These are phyloP conservation scores for Xanthorhoe designata DNA, from an alignment of 2,888 invertebrate species.

Conservation along the genomic window DNA sequence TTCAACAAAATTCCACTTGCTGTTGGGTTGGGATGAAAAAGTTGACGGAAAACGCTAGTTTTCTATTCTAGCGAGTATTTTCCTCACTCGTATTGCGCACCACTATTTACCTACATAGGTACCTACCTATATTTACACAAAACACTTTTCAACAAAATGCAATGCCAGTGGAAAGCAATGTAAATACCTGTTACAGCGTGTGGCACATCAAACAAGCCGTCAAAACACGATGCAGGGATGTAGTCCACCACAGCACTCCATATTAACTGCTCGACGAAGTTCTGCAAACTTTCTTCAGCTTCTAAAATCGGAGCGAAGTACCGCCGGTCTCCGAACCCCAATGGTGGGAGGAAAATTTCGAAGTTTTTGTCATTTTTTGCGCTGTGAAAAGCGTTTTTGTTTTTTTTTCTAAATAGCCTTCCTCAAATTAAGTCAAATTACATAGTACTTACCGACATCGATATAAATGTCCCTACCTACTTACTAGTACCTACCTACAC, in stretches of 20 bases:
- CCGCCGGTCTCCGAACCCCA: constrained; percentile 64
- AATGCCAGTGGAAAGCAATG: neutral
- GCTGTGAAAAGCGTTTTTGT: constrained; percentile 48
- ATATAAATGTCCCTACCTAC: neutral
- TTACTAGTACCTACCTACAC: neutral
- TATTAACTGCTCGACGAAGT: constrained; percentile 57
- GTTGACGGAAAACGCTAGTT: neutral
- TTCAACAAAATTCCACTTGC: no score
- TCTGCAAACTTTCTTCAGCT: constrained; percentile 45
- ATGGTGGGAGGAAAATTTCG: constrained; percentile 63
- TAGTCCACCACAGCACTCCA: constrained; percentile 58
- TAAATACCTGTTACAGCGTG: constrained; percentile 61
- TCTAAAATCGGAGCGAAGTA: constrained; percentile 68
- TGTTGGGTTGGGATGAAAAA: neutral
- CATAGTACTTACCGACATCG: no score
- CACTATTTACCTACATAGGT: neutral
- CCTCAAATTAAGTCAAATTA: no score
- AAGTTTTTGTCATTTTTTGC: constrained; percentile 63
- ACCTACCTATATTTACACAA: neutral
- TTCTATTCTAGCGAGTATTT: neutral
- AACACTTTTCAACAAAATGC: neutral
- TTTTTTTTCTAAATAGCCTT: no score
- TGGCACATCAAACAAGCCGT: constrained; percentile 66
- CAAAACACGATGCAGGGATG: constrained; percentile 65
- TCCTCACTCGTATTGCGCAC: neutral